Evolutionary conservation across 2,797 vertebrate species (phyloP).

Genomic region (Lerista edwardsae): DNA sequence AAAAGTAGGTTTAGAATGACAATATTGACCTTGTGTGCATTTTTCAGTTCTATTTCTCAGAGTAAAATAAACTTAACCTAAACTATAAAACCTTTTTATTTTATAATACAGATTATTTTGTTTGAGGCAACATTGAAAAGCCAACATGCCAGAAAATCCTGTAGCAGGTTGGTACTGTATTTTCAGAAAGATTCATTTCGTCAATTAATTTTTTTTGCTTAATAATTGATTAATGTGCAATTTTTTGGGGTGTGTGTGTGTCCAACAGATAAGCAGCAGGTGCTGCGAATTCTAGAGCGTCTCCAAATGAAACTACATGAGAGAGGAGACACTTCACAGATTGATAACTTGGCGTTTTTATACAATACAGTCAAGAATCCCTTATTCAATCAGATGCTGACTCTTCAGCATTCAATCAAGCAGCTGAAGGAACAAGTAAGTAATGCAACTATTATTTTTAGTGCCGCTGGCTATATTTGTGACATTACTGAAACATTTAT

Average conservation of each 20-base stretch:
- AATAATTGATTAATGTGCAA: neutral
- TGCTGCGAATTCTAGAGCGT: constrained; percentile 89
- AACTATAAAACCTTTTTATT: constrained; percentile 27
- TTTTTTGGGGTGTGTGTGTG: constrained; percentile 59
- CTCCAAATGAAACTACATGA: constrained; percentile 87
- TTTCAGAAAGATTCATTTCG: neutral
- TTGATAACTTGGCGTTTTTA: constrained; percentile 82
- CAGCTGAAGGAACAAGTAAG: constrained; percentile 91
- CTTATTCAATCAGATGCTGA: constrained; percentile 91
- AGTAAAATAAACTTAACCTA: neutral
- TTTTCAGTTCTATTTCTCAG: neutral
- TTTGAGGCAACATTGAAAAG: constrained; percentile 32
- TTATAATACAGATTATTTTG: constrained; percentile 57
- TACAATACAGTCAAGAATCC: constrained; percentile 87
- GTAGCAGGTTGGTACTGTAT: constrained; percentile 72
- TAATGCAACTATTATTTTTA: constrained; percentile 14
- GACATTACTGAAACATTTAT: neutral
- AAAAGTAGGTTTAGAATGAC: neutral
- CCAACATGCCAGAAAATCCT: constrained; percentile 81
- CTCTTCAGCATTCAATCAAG: constrained; percentile 92
- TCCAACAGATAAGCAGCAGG: constrained; percentile 87
- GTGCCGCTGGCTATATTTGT: neutral
- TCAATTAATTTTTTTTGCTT: neutral
- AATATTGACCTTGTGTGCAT: neutral
- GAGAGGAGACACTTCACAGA: constrained; percentile 87